phyloP scores from a whole-genome alignment of 2,113 vertebrate species.

The Dinomys branickii region DNA sequence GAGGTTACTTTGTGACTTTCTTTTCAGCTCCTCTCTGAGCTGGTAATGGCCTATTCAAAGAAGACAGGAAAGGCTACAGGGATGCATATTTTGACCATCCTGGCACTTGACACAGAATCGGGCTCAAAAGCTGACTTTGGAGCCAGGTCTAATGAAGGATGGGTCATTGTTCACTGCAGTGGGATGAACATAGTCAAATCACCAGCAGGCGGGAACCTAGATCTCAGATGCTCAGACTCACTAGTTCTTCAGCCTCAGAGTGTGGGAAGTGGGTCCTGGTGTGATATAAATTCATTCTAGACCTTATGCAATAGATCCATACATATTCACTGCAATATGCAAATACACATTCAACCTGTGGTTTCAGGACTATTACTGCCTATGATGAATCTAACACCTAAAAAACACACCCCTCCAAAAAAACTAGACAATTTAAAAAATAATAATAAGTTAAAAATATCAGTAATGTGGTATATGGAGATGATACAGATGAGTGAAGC shows the following conservation, averaged over 20 bases:
- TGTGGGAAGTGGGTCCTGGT: background rate
- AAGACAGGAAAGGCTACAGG: background rate
- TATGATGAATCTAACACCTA: background rate
- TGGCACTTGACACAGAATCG: background rate
- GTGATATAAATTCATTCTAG: background rate
- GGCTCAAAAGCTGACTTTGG: background rate
- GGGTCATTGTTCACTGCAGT: background rate
- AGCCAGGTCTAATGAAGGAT: background rate
- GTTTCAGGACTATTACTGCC: background rate
- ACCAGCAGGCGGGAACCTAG: background rate
- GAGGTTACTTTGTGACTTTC: background rate
- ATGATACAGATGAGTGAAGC: background rate
- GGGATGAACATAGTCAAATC: background rate
- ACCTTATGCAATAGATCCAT: background rate
- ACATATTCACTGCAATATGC: background rate
- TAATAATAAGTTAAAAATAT: background rate
- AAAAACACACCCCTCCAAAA: background rate
- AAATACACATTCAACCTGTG: background rate
- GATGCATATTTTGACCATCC: background rate
- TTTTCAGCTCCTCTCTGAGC: background rate
- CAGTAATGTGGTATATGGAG: background rate
- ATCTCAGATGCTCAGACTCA: background rate
- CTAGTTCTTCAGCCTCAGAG: background rate
- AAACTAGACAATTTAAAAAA: background rate
- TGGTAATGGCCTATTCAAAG: background rate